Evolutionary conservation across 2,113 vertebrate genomes (phyloP).

Genomic region (Atlantisia rogersi): DNA sequence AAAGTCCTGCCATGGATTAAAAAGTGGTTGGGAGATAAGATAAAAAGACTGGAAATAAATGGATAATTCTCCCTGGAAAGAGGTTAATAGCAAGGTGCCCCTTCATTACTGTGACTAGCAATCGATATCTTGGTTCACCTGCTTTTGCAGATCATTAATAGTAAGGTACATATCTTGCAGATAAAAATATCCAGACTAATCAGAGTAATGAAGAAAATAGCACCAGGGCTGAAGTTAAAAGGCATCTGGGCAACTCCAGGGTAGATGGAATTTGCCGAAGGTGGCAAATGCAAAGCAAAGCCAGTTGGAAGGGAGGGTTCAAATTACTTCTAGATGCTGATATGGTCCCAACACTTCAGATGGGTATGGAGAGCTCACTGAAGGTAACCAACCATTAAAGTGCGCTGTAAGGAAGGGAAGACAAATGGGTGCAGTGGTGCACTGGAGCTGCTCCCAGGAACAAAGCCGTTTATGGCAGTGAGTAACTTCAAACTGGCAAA

Average conservation of each 20-base stretch:
- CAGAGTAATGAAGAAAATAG: background rate
- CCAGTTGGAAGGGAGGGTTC: background rate
- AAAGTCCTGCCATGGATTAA: constrained; percentile 70
- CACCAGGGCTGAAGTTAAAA: background rate
- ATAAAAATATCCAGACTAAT: constrained; percentile 8
- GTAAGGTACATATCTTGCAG: background rate
- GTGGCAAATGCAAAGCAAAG: background rate
- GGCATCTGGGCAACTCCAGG: background rate
- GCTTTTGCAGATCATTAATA: constrained; percentile 50
- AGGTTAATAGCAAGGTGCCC: constrained; percentile 70
- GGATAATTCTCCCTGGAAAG: constrained; percentile 59
- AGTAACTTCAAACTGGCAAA: background rate
- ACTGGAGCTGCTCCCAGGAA: background rate
- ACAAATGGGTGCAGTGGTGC: background rate
- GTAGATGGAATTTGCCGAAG: background rate
- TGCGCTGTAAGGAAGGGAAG: background rate
- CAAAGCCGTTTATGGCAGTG: background rate
- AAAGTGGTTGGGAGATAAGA: constrained; percentile 72
- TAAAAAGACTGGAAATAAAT: constrained; percentile 63
- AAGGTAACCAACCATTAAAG: background rate
- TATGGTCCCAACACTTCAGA: background rate
- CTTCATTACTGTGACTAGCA: constrained; percentile 35
- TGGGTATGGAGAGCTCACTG: background rate
- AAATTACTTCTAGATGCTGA: background rate
- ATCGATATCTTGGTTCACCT: constrained; percentile 56